Evolutionary conservation across 2,888 invertebrate genomes (phyloP), one percentile per base, ranked within the genome.

Genomic region (Agrochola macilenta): DNA sequence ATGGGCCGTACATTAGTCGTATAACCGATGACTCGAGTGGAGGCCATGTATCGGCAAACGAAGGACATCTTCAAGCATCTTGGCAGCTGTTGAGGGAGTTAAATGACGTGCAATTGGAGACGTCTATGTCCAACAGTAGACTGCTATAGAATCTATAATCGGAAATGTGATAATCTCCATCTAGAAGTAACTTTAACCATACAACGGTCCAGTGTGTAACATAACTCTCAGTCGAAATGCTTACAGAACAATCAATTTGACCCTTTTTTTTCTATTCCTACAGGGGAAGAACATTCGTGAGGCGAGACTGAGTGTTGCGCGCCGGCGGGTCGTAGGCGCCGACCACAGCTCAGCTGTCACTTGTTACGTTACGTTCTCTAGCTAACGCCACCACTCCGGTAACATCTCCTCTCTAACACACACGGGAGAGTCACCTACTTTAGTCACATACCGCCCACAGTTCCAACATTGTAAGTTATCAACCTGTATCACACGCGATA

Each of bases 251-350:
- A 60, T 74, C 20, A 23, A 72, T 35, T 43, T 49, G 23, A 58
- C 23, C 68, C 4, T 8, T 57, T 60, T 23, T 54, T 69, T 46
- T 61, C 20, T 88, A 88, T 97, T 97, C 69, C 26, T 97, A 14
- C 97, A 98, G 98, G 93, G 98, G 98, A 92, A 97, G 98, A 97
- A 98, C 98, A 92, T 99, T 99, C 95, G 97, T 98, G 92, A 97
- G 98, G 95, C 98, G 98, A 97, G 98, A 98, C 97, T 98, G 98
- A 98, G 97, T 93, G 95, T 94, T 90, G 89, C 95, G 96, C 89
- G 94, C 93, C 94, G 96, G 95, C 94, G 94, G 93, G 87, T 83
- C 89, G 87, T 91, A 92, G 92, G 88, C 93, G 92, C 92, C 92
- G 89, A 66, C 63, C 74, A n/a, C 70, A 75, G 76, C 72, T 74